Conservation (phyloP, 2,888 invertebrate species). For the Dermolepida albohirtum region DNA sequence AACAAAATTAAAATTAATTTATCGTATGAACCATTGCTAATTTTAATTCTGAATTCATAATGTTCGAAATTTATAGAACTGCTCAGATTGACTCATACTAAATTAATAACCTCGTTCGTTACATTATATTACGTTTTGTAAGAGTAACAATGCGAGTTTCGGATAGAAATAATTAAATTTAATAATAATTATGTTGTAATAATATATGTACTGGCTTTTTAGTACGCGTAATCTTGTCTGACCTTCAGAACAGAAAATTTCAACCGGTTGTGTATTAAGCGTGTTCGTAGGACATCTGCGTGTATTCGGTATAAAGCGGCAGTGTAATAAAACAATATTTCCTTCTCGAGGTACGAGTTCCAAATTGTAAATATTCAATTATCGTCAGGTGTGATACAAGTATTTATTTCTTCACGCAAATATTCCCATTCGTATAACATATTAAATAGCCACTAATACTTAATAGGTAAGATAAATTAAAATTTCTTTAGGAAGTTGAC, state of each 20-base stretch:
- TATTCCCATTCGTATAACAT: too few species aligned
- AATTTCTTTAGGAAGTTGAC: conserved; percentile 27
- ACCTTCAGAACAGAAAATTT: neutral
- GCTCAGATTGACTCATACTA: too few species aligned
- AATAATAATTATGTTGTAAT: conserved; percentile 19
- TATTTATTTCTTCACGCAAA: too few species aligned
- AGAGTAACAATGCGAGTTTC: neutral
- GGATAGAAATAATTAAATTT: conserved; percentile 10
- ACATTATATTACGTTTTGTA: neutral
- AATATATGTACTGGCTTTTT: neutral
- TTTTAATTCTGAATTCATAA: too few species aligned
- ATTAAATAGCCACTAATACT: too few species aligned
- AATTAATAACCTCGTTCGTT: neutral
- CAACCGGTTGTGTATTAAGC: neutral
- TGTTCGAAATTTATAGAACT: too few species aligned
- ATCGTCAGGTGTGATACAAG: too few species aligned
- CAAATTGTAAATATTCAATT: conserved; percentile 1
- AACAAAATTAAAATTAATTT: too few species aligned
- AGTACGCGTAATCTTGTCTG: conserved; percentile 12
- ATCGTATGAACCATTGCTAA: too few species aligned
- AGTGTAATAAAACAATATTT: conserved; percentile 8
- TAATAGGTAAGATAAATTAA: conserved; percentile 4
- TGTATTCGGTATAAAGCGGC: neutral
- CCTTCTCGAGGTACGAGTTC: neutral
- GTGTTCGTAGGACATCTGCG: conserved; percentile 4